Percentiles rank a stretch among this genome's conserved stretches.
Conservation (phyloP, 2,797 vertebrate species). For the Pseudotriccus pelzelni region DNA sequence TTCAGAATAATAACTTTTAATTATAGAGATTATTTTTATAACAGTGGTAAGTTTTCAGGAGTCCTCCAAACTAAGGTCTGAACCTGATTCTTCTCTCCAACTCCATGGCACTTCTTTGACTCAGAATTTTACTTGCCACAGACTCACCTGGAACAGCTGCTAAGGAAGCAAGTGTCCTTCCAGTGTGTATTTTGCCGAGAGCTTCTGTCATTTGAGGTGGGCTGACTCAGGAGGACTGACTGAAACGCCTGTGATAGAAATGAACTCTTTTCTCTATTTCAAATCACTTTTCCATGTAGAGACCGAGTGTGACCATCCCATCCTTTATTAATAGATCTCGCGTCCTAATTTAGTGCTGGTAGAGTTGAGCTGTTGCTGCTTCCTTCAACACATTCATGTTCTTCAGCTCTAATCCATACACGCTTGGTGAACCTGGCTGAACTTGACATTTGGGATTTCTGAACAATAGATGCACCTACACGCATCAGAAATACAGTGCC, state of each 20-base stretch:
- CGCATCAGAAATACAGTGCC: neutral
- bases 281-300: neutral
- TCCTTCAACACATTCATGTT: neutral
- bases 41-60: neutral
- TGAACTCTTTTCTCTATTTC: neutral
- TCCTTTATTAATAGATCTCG: neutral
- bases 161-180: neutral
- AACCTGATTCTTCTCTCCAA: neutral
- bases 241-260: neutral
- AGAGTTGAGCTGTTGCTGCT: neutral
- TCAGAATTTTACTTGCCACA: neutral
- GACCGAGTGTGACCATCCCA: neutral
- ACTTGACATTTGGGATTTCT: neutral
- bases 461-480: neutral
- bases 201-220: neutral
- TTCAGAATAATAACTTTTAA: neutral
- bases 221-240: neutral
- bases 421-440: neutral
- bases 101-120: rapidly evolving
- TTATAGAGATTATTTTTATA: neutral
- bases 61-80: neutral
- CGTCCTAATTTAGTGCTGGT: neutral
- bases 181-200: neutral
- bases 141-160: neutral
- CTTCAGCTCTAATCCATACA: neutral